These are phyloP conservation scores for Mesorhabditis sp. DNA, from an alignment of 2,888 invertebrate species.

Conservation along the genomic window DNA sequence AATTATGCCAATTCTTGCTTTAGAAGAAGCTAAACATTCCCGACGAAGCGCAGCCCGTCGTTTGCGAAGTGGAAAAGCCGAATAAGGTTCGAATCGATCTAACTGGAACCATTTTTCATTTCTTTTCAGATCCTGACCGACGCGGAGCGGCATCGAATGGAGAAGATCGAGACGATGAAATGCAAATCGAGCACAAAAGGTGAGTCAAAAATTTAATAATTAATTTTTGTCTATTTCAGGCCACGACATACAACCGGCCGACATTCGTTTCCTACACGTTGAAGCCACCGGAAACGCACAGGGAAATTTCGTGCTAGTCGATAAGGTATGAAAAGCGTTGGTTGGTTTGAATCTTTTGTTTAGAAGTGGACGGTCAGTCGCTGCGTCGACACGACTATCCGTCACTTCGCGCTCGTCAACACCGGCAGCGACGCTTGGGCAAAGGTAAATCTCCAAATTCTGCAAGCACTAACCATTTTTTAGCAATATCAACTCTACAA, in stretches of 20 bases:
- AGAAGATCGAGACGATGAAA: not conserved
- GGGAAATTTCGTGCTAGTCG: not conserved
- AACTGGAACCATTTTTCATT: not conserved
- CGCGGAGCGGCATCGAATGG: not conserved
- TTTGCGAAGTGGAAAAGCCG: too few species aligned
- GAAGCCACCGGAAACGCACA: not conserved
- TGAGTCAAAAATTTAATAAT: not conserved
- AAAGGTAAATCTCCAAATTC: not conserved
- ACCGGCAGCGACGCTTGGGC: not conserved
- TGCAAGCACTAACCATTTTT: not conserved
- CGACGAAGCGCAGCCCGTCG: too few species aligned
- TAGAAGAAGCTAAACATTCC: not conserved
- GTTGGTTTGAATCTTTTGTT: not conserved
- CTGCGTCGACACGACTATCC: not conserved
- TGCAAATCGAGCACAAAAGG: not conserved
- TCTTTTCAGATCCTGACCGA: not conserved
- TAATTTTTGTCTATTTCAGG: not conserved
- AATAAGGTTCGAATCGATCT: not conserved
- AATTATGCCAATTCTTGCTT: not conserved
- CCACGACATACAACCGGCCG: not conserved
- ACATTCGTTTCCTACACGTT: not conserved
- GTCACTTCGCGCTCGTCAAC: not conserved
- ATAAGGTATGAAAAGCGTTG: constrained; percentile 1
- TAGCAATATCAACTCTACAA: too few species aligned
- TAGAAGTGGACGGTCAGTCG: constrained; percentile 3